A percentile compares a stretch with the other conserved stretches of the same genome.
phyloP scores from a whole-genome alignment of 2,113 vertebrate species.

The Tympanuchus pallidicinctus region DNA sequence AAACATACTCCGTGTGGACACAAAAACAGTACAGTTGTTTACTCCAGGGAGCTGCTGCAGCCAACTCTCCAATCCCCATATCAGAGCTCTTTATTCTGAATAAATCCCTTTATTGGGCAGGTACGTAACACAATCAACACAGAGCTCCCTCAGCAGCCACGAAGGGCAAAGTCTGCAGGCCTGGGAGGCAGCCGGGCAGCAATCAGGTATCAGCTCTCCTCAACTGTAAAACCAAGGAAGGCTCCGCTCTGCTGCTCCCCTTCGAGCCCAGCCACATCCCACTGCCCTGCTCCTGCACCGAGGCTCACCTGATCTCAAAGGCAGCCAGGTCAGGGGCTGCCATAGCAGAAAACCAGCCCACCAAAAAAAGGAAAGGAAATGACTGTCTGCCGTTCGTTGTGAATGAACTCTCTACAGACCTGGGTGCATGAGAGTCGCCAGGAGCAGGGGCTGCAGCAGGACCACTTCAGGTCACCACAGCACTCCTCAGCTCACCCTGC shows the following conservation, averaged over 20 bases:
- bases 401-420: not conserved
- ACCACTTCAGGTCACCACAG: not conserved
- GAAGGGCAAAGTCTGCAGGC: not conserved
- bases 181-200: not conserved
- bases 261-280: not conserved
- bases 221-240: not conserved
- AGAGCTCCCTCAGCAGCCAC: not conserved
- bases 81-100: not conserved
- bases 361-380: not conserved
- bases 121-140: not conserved
- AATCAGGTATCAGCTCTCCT: not conserved
- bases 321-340: not conserved
- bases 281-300: not conserved
- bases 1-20: not conserved
- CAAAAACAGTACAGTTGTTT: not conserved
- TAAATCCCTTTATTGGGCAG: constrained; percentile 12
- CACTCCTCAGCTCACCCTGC: not conserved
- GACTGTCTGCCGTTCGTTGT: not conserved
- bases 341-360: not conserved
- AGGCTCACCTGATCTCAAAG: accelerated
- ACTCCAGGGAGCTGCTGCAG: not conserved
- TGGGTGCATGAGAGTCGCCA: too few relatives aligned
- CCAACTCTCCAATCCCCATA: not conserved
- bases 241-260: not conserved
- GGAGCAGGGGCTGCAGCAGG: not conserved